phyloP scores from a whole-genome alignment of 2,888 invertebrate species.

The Peribatodes rhomboidaria region DNA sequence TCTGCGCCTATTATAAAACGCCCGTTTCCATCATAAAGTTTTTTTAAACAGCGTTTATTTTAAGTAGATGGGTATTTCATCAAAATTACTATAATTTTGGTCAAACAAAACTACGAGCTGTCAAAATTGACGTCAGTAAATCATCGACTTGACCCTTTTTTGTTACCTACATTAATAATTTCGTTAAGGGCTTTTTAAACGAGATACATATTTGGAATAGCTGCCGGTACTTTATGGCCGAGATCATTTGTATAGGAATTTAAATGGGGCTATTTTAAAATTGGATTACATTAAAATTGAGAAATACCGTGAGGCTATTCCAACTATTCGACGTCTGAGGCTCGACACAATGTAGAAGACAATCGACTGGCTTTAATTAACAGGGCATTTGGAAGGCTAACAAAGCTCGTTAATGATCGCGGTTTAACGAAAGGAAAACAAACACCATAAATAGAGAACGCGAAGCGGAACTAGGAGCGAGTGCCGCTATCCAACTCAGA shows the following conservation, averaged over 20 bases:
- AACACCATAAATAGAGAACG: slow-evolving; percentile 42
- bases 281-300: slow-evolving; percentile 69
- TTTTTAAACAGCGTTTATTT: slow-evolving; percentile 73
- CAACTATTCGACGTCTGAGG: slow-evolving; percentile 49
- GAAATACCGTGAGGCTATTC: slow-evolving; percentile 55
- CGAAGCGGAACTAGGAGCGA: slow-evolving; percentile 63
- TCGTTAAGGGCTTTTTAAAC: slow-evolving; percentile 84
- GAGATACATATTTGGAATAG: slow-evolving; percentile 80
- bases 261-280: slow-evolving; percentile 72
- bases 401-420: slow-evolving; percentile 38
- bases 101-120: slow-evolving; percentile 83
- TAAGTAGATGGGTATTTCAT: slow-evolving; percentile 83
- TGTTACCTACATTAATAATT: slow-evolving; percentile 78
- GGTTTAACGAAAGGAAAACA: slow-evolving; percentile 32
- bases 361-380: slow-evolving; percentile 32
- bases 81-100: slow-evolving; percentile 85
- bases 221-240: slow-evolving; percentile 78
- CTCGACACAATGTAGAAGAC: slow-evolving; percentile 27
- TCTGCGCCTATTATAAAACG: slow-evolving; percentile 69
- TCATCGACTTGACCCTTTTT: slow-evolving; percentile 82
- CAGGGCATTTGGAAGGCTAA: slow-evolving; percentile 29
- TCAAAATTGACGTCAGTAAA: slow-evolving; percentile 84
- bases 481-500: slow-evolving; percentile 46
- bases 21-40: slow-evolving; percentile 64
- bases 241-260: slow-evolving; percentile 78